Evolutionary conservation across 2,888 invertebrate genomes (phyloP).

Genomic region (Dusona sp.): DNA sequence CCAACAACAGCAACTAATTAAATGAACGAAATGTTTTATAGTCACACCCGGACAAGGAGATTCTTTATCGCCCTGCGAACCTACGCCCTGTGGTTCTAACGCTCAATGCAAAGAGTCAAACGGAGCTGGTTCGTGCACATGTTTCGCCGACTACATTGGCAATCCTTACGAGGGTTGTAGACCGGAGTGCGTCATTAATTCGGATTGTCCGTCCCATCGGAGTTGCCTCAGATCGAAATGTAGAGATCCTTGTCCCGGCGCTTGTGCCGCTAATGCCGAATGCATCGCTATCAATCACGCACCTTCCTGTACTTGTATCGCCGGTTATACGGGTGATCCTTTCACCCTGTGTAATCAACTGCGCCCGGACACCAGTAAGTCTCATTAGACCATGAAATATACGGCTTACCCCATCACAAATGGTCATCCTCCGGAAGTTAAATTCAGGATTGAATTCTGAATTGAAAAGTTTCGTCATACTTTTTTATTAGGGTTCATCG

Average conservation of each 20-base stretch:
- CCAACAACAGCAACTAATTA: neutral
- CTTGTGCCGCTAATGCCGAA: conserved; percentile 87
- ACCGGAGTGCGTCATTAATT: conserved; percentile 92
- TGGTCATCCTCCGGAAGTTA: neutral
- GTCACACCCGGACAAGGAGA: conserved; percentile 75
- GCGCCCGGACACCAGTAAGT: conserved; percentile 62
- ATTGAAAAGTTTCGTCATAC: neutral
- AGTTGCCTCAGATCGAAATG: conserved; percentile 92
- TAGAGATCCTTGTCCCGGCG: conserved; percentile 88
- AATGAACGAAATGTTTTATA: conserved; percentile 52
- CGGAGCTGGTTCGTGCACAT: conserved; percentile 86
- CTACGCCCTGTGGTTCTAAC: conserved; percentile 89
- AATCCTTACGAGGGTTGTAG: conserved; percentile 90
- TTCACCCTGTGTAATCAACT: conserved; percentile 71
- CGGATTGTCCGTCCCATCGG: conserved; percentile 90
- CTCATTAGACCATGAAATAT: neutral
- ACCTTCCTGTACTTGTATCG: conserved; percentile 83
- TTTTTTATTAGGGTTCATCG: neutral
- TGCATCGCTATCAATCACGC: conserved; percentile 85
- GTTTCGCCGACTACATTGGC: conserved; percentile 87
- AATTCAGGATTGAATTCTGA: neutral
- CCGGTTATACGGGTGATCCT: conserved; percentile 79
- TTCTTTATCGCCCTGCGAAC: conserved; percentile 86
- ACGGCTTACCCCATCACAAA: neutral
- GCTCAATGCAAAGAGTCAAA: conserved; percentile 86